phyloP scores from a whole-genome alignment of 2,888 invertebrate species.

The Crematogaster levior region DNA sequence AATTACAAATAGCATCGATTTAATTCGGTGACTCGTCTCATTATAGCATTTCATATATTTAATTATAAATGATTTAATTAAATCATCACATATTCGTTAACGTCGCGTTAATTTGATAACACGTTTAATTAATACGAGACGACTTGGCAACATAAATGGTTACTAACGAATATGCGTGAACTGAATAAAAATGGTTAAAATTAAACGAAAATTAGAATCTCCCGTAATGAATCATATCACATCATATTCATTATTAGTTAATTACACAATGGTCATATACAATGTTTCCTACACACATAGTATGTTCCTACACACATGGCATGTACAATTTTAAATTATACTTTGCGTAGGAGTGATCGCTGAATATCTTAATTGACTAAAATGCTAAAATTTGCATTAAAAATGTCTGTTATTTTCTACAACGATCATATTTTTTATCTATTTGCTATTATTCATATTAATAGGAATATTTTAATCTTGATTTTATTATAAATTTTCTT shows the following conservation, averaged over 20 bases:
- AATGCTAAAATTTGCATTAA: neutral
- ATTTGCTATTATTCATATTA: neutral
- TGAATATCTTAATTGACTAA: neutral
- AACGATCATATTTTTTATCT: conserved; percentile 12
- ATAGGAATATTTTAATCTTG: neutral
- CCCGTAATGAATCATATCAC: conserved; percentile 13
- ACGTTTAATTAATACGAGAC: conserved; percentile 69
- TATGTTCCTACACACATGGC: neutral
- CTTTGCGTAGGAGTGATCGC: neutral
- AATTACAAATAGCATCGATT: conserved; percentile 73
- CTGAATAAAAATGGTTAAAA: conserved; percentile 34
- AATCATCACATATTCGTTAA: conserved; percentile 62
- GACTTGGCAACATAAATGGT: conserved; percentile 46
- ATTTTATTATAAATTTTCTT: neutral
- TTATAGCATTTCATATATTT: conserved; percentile 56
- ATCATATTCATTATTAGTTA: conserved; percentile 35
- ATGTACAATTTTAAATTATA: conserved; percentile 3
- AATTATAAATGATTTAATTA: conserved; percentile 72
- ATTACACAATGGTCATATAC: conserved; percentile 2
- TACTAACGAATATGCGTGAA: conserved; percentile 22
- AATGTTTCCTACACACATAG: neutral
- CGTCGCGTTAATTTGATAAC: conserved; percentile 69
- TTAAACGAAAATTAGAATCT: conserved; percentile 15
- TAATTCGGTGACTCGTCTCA: conserved; percentile 60
- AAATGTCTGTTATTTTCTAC: neutral